Evolutionary conservation across 2,888 invertebrate genomes (phyloP), one percentile per base, ranked within the genome.

Genomic region (Ariolimax columbianus): DNA sequence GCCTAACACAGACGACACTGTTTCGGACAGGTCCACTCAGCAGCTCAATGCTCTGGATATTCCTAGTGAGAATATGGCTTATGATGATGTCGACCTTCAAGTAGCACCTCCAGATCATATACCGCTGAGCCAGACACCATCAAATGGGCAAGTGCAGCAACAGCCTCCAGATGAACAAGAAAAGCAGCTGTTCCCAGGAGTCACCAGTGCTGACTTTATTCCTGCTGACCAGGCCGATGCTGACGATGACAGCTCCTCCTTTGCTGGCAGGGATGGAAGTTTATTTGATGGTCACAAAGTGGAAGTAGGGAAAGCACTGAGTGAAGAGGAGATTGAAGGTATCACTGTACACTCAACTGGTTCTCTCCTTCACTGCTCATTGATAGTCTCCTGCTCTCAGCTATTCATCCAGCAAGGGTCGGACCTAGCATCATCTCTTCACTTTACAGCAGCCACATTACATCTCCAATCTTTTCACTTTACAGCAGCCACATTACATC

Each of bases 291-390:
- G 4, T 0, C 9, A 26, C 23, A 36, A 36, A 19, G 79, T 73
- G 7, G 73, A 82, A 73, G 68, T 72, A 23, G 51, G 40, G 40
- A 30, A 17, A 33, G 30, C 26, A 38, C 79, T 80, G 30, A 86
- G 82, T 66, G 84, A 77, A 30, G 84, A 81, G 47, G 81, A 86
- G 73, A 77, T 77, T 38, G 81, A 86, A 81, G 86, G 86, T 86
- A 75, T 1, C 26, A 47, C 19, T 23, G 23, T 3, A 55, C 23
- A 55, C 23, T 17, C 3, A 2, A 55, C 23, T 55, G 55, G 6
- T 55, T 55, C 19, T 55, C 3, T 55, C 17, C 23, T 23, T 14
- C 55, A 14, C 23, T 17, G 17, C 17, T 23, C 3, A 19, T 17
- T 55, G 17, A 19, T 55, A 3, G 23, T 7, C 23, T 55, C 17